phyloP scores from a whole-genome alignment of 1,140 invertebrate genomes.

The Drosophila auraria region DNA sequence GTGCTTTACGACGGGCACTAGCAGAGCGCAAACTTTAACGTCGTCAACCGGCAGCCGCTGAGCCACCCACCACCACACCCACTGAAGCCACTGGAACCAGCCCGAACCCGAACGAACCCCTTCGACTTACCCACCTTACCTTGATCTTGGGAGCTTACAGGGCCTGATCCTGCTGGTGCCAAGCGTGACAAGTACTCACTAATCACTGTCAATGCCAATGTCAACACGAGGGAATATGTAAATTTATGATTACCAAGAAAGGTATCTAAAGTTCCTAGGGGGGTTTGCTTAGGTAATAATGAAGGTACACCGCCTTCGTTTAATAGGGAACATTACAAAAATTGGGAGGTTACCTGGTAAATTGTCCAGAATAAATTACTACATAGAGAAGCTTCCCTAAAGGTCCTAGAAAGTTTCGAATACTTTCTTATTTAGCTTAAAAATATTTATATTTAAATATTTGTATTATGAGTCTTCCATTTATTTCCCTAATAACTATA shows the following conservation, averaged over 20 bases:
- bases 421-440: too few species aligned
- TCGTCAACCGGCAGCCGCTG: slow-evolving; percentile 46
- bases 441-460: too few species aligned
- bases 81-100: slow-evolving; percentile 12
- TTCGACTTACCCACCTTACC: background rate
- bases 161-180: slow-evolving; percentile 37
- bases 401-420: too few species aligned
- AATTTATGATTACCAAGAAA: slow-evolving; percentile 10
- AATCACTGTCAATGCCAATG: slow-evolving; percentile 41
- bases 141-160: slow-evolving; percentile 41
- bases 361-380: too few species aligned
- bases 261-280: background rate
- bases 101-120: background rate
- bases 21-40: slow-evolving; percentile 58
- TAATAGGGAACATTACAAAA: background rate
- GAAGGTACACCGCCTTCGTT: background rate
- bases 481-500: too few species aligned
- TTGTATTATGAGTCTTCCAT: too few species aligned
- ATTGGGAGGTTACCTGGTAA: background rate
- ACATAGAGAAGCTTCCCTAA: too few species aligned
- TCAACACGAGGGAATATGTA: slow-evolving; percentile 21
- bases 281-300: background rate
- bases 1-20: slow-evolving; percentile 72
- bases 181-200: slow-evolving; percentile 5
- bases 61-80: slow-evolving; percentile 26